Percentiles rank a stretch among this genome's conserved stretches.
These are phyloP conservation scores for Pionites leucogaster DNA, from an alignment of 2,113 vertebrate genomes.

Conservation along the genomic window DNA sequence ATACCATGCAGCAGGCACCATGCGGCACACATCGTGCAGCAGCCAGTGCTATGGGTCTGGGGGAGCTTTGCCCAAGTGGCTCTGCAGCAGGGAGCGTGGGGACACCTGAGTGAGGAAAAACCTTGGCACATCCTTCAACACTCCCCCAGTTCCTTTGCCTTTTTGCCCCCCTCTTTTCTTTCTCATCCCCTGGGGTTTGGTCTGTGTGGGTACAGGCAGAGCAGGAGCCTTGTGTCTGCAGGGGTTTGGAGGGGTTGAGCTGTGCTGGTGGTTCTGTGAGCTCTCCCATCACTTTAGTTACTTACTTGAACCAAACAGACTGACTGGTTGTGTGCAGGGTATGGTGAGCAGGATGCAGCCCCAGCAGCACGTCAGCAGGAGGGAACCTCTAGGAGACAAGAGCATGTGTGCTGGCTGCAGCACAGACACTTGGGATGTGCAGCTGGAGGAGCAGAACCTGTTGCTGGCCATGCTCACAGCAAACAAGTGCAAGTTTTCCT, in stretches of 20 bases:
- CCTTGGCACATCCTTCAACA: background rate
- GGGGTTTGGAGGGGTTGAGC: background rate
- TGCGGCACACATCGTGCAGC: background rate
- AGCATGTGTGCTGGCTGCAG: background rate
- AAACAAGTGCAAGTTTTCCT: background rate
- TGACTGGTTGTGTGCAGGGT: background rate
- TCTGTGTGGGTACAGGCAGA: background rate
- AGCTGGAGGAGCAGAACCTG: background rate
- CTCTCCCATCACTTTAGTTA: background rate
- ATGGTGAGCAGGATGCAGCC: background rate
- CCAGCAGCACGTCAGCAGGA: background rate
- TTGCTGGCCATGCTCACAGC: background rate
- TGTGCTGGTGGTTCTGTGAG: background rate
- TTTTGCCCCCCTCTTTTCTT: background rate
- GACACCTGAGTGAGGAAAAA: background rate
- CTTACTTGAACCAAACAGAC: background rate
- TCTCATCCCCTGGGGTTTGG: background rate
- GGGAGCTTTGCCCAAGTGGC: background rate
- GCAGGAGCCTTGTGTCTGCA: background rate
- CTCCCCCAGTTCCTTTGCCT: background rate
- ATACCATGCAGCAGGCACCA: background rate
- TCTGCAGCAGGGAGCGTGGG: fast-evolving
- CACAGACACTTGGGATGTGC: background rate
- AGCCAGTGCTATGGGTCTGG: background rate
- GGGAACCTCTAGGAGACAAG: background rate